Percentiles rank a stretch among this genome's conserved stretches.
These are phyloP conservation scores for Erebia epiphron DNA, from an alignment of 2,888 invertebrate species.

Conservation along the genomic window DNA sequence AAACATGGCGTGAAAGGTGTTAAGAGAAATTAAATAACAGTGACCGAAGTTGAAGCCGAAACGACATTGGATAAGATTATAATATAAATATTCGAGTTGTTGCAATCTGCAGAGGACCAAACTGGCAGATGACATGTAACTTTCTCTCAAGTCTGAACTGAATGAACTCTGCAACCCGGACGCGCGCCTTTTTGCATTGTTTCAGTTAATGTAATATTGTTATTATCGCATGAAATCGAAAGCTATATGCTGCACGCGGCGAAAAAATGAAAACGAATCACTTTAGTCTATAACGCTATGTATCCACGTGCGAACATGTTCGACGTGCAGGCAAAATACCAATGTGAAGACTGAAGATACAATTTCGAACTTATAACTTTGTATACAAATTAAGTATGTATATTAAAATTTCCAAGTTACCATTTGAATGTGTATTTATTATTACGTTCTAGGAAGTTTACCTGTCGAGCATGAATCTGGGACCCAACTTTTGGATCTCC, in stretches of 20 bases:
- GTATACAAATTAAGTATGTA: no score
- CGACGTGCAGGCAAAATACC: background rate
- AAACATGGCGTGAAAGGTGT: constrained; percentile 18
- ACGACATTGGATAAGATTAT: constrained; percentile 46
- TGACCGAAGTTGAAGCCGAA: constrained; percentile 27
- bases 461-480: no score
- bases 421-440: no score
- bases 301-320: background rate
- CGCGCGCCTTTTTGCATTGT: constrained; percentile 66
- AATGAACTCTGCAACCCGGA: constrained; percentile 65
- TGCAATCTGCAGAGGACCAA: constrained; percentile 57
- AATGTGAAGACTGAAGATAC: no score
- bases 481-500: no score
- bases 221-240: constrained; percentile 71
- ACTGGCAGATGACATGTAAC: constrained; percentile 65
- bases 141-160: constrained; percentile 60
- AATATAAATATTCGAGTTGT: constrained; percentile 59
- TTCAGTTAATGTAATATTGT: constrained; percentile 71
- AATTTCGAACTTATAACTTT: no score
- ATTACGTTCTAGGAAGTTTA: no score
- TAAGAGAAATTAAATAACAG: constrained; percentile 18
- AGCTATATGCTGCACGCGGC: constrained; percentile 57
- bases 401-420: no score
- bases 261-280: constrained; percentile 69
- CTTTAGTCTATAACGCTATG: constrained; percentile 33